A percentile compares a stretch with the other conserved stretches of the same genome.
Evolutionary conservation across 2,113 vertebrate species (phyloP).

Genomic region (Carettochelys insculpta): DNA sequence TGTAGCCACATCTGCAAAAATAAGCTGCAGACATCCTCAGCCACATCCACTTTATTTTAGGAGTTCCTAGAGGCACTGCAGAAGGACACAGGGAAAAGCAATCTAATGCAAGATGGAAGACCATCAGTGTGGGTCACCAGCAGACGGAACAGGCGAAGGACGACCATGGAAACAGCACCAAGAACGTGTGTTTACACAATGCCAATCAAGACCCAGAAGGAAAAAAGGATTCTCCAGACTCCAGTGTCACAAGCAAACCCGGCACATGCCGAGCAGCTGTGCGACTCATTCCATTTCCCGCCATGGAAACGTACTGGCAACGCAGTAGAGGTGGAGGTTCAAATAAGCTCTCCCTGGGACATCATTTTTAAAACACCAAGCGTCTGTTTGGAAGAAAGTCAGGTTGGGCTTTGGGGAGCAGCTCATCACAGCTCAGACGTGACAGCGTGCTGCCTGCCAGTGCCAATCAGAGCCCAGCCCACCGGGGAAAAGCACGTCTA

Average conservation of each 20-base stretch:
- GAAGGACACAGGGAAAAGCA: background rate
- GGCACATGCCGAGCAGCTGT: background rate
- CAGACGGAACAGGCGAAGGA: background rate
- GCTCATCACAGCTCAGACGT: background rate
- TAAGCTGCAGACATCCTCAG: no score
- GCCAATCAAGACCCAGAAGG: background rate
- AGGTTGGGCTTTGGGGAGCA: background rate
- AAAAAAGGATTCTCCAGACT: background rate
- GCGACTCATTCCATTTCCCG: accelerated
- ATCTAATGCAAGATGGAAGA: background rate
- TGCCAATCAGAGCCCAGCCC: background rate
- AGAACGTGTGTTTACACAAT: background rate
- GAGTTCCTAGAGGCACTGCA: background rate
- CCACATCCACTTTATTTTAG: no score
- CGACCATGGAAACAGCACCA: background rate
- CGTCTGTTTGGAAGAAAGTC: background rate
- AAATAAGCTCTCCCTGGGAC: background rate
- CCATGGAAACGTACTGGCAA: background rate
- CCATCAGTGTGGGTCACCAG: background rate
- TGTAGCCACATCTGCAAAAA: no score
- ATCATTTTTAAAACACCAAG: background rate
- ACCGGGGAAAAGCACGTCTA: background rate
- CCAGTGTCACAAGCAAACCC: background rate
- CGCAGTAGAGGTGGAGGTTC: background rate
- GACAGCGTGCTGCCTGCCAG: background rate